A percentile compares a stretch with the other conserved stretches of the same genome.
phyloP scores from a whole-genome alignment of 2,113 vertebrate species.

The Philantomba maxwellii region DNA sequence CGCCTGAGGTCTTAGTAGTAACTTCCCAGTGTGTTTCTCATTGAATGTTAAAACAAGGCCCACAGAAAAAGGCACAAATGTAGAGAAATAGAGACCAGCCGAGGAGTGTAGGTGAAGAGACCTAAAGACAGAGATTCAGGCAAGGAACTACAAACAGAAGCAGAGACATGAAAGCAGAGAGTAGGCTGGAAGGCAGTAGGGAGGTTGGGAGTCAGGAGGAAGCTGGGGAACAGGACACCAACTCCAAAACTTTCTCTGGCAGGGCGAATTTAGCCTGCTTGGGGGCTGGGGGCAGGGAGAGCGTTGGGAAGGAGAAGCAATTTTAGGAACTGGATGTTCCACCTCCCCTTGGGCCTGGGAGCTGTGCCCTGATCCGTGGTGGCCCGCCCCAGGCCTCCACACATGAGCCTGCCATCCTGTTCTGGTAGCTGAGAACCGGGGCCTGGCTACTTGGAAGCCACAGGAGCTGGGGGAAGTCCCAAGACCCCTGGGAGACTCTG shows the following conservation, averaged over 20 bases:
- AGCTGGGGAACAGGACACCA: background rate
- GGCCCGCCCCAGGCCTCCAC: constrained; percentile 90
- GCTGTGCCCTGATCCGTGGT: constrained; percentile 74
- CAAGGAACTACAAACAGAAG: background rate
- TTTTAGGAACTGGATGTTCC: background rate
- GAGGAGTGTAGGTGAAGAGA: background rate
- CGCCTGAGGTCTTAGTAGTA: background rate
- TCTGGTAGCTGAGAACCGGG: constrained; percentile 90
- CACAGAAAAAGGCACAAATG: constrained; percentile 10
- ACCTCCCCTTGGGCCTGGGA: constrained; percentile 51
- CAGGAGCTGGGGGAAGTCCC: constrained; percentile 67
- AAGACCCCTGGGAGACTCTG: constrained; percentile 68
- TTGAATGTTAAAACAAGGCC: background rate
- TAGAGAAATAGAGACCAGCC: background rate
- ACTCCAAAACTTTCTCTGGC: constrained; percentile 19
- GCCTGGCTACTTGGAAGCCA: constrained; percentile 86
- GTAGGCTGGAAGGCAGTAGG: background rate
- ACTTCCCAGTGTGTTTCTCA: constrained; percentile 30
- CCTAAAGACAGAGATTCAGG: background rate
- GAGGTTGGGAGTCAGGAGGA: background rate
- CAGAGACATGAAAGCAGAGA: constrained; percentile 9
- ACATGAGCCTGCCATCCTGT: constrained; percentile 91
- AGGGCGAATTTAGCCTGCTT: background rate
- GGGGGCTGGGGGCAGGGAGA: background rate
- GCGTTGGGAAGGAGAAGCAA: background rate